Evolutionary conservation across 2,888 invertebrate genomes (phyloP).

Genomic region (Hartigia nigra): DNA sequence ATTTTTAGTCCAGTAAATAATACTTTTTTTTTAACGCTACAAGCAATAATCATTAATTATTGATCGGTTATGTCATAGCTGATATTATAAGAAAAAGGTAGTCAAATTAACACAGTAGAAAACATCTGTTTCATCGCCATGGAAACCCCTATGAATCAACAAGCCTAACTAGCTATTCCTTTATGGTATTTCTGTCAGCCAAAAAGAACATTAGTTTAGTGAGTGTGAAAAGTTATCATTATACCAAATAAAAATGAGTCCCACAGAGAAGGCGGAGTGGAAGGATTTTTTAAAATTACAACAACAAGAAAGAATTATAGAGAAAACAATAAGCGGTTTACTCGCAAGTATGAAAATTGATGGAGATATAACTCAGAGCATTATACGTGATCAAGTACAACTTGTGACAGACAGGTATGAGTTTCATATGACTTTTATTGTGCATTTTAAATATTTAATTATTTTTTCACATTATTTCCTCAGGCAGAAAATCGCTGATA

Average conservation of each 20-base stretch:
- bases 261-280: slow-evolving; percentile 34
- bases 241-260: background rate
- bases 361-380: slow-evolving; percentile 36
- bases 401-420: slow-evolving; percentile 45
- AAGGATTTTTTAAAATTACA: slow-evolving; percentile 51
- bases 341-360: slow-evolving; percentile 50
- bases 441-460: slow-evolving; percentile 17
- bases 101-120: background rate
- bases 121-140: background rate
- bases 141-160: slow-evolving; percentile 2
- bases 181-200: background rate
- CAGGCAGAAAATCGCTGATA: slow-evolving; percentile 33
- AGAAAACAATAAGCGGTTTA: slow-evolving; percentile 45
- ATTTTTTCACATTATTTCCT: slow-evolving; percentile 17
- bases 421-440: slow-evolving; percentile 10
- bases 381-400: slow-evolving; percentile 39
- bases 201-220: background rate
- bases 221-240: background rate
- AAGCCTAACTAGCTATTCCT: background rate
- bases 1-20: background rate
- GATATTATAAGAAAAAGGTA: background rate
- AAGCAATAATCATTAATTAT: background rate
- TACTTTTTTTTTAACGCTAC: background rate
- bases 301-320: slow-evolving; percentile 52
- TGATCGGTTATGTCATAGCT: background rate